Conservation (phyloP, 2,888 invertebrate species). For the Scotopteryx bipunctaria region DNA sequence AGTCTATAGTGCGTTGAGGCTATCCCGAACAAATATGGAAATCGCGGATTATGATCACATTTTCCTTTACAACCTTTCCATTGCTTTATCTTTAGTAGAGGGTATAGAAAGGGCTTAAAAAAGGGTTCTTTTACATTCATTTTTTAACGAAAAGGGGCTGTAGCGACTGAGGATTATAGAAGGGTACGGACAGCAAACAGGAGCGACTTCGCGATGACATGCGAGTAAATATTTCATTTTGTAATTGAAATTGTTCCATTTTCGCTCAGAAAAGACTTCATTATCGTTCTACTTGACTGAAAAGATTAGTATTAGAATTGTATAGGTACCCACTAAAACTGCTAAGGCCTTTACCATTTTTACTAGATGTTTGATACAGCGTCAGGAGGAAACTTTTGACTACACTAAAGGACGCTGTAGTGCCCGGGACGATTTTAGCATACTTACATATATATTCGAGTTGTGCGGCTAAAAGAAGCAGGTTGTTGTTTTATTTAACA, state of each 20-base stretch:
- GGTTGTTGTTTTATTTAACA: too few species aligned
- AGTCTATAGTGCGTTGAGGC: conserved; percentile 45
- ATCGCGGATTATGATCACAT: conserved; percentile 70
- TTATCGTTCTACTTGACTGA: too few species aligned
- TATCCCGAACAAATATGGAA: conserved; percentile 66
- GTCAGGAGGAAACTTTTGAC: too few species aligned
- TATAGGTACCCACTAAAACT: too few species aligned
- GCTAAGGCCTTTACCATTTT: too few species aligned
- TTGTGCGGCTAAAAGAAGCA: too few species aligned
- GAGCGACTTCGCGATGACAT: conserved; percentile 52
- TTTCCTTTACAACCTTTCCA: conserved; percentile 66
- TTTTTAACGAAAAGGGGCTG: conserved; percentile 60
- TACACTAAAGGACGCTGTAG: too few species aligned
- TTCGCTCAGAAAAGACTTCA: too few species aligned
- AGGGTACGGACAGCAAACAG: conserved; percentile 42
- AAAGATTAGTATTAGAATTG: background rate
- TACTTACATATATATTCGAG: too few species aligned
- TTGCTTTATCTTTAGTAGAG: conserved; percentile 60
- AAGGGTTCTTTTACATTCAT: conserved; percentile 57
- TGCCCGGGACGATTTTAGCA: too few species aligned
- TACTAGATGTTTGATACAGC: too few species aligned
- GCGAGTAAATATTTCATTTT: conserved; percentile 55
- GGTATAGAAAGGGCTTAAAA: conserved; percentile 50
- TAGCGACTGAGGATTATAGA: conserved; percentile 56
- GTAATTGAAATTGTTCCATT: background rate